Conservation (phyloP, 2,797 vertebrate genomes). For the Vespertilio murinus region DNA sequence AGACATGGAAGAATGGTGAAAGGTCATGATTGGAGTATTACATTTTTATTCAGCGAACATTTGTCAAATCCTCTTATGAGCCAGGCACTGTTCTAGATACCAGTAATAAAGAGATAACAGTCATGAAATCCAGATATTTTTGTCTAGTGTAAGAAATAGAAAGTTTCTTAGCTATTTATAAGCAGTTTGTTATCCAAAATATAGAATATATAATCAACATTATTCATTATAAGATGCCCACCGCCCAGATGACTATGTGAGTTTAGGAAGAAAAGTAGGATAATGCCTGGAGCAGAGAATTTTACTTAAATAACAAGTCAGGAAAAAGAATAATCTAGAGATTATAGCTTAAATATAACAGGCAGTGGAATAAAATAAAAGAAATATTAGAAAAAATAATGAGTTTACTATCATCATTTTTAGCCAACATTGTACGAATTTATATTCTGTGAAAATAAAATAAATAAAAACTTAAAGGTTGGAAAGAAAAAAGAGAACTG, state of each 20-base stretch:
- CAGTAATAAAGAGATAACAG: neutral
- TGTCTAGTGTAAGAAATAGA: neutral
- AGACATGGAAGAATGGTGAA: neutral
- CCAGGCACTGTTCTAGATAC: neutral
- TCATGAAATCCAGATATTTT: neutral
- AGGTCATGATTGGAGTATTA: neutral
- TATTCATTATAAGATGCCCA: neutral
- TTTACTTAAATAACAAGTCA: neutral
- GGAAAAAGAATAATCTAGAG: neutral
- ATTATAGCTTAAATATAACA: neutral
- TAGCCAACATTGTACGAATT: neutral
- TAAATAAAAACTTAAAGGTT: neutral
- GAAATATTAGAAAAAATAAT: neutral
- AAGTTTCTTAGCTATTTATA: neutral
- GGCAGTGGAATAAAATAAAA: neutral
- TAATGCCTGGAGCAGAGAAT: neutral
- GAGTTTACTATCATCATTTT: neutral
- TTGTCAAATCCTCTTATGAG: constrained; percentile 38
- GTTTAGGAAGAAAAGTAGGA: neutral
- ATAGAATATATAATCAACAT: neutral
- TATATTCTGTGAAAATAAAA: neutral
- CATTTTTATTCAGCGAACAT: neutral
- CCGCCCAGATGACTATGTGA: neutral
- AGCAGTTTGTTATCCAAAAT: neutral
- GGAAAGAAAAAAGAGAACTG: neutral